Percentiles rank a stretch among this genome's conserved stretches.
These are phyloP conservation scores for Sebastes alutus DNA, from an alignment of 2,797 vertebrate species.

Conservation along the genomic window DNA sequence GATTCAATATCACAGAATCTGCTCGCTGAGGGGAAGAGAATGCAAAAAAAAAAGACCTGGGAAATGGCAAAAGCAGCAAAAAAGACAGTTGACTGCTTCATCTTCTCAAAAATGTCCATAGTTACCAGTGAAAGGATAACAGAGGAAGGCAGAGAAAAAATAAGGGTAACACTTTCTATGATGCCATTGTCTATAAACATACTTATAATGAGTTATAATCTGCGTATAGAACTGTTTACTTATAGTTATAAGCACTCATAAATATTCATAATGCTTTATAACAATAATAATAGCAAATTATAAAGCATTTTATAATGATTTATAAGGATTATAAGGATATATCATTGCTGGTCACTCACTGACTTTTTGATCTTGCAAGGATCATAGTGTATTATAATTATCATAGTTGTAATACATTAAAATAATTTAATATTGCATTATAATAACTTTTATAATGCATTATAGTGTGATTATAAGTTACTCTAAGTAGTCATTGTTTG, in stretches of 20 bases:
- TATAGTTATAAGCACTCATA: not conserved
- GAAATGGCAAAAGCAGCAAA: conserved; percentile 1
- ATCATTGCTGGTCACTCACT: not conserved
- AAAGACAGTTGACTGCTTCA: conserved; percentile 2
- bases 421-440: not conserved
- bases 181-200: not conserved
- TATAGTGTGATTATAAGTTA: not conserved
- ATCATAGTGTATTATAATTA: not conserved
- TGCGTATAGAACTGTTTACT: not conserved
- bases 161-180: not conserved
- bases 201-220: not conserved
- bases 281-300: not conserved
- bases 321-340: not conserved
- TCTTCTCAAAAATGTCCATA: conserved; percentile 33
- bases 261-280: not conserved
- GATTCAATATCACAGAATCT: conserved; percentile 30
- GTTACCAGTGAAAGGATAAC: conserved; percentile 30
- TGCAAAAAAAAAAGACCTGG: not conserved
- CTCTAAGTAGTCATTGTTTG: not conserved
- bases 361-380: not conserved
- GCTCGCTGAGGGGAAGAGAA: conserved; percentile 44
- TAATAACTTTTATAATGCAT: fast-evolving
- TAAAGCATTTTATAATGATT: not conserved
- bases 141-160: not conserved
- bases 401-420: not conserved